A percentile compares a stretch with the other conserved stretches of the same genome.
Conservation (phyloP, 2,113 vertebrate species). For the Gasterosteus nipponicus region DNA sequence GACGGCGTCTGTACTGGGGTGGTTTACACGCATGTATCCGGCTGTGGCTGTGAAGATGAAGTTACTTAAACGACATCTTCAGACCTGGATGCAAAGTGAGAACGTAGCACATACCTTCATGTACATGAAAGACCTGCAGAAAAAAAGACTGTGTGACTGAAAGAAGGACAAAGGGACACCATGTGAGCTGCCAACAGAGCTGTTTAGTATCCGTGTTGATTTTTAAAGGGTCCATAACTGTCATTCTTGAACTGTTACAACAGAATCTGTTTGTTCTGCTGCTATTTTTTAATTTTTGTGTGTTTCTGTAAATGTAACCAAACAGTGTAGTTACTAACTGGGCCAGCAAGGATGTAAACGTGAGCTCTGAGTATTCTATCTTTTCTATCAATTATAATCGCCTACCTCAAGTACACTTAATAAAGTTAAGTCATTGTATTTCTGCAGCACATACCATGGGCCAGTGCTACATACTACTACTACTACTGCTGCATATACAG, state of each 20-base stretch:
- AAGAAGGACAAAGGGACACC: not conserved
- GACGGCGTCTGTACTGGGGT: not conserved
- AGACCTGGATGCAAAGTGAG: not conserved
- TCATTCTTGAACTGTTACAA: not conserved
- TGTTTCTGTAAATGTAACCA: not conserved
- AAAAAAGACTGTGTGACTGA: not conserved
- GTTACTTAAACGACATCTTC: not conserved
- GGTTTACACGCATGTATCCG: not conserved
- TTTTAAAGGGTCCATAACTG: constrained; percentile 6
- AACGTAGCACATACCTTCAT: not conserved
- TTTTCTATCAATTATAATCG: too few species aligned
- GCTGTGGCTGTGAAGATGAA: not conserved
- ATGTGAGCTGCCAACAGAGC: not conserved
- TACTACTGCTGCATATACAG: not conserved
- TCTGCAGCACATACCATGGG: not conserved
- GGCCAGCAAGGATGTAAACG: not conserved
- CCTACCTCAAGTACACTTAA: not conserved
- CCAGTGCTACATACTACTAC: not conserved
- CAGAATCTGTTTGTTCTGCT: not conserved
- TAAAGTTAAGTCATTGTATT: not conserved
- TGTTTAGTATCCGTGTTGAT: not conserved
- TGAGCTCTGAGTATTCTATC: not conserved
- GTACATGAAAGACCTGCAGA: not conserved
- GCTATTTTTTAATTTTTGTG: not conserved
- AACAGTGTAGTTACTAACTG: too few species aligned